Conservation (phyloP, 1,140 invertebrate species). For the Leptinotarsa defecta region DNA sequence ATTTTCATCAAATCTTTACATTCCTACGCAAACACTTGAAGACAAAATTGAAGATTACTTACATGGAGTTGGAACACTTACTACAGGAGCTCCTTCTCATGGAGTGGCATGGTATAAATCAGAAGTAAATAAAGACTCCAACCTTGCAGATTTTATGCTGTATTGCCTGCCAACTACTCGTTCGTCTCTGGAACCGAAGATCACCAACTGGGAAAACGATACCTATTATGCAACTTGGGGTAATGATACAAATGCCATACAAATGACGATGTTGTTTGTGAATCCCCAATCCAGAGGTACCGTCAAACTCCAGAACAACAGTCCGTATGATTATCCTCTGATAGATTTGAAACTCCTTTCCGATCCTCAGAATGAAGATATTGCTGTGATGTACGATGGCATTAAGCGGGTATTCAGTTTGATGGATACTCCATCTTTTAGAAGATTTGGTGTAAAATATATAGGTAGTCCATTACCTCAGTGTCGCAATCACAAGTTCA, state of each 20-base stretch:
- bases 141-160: not conserved
- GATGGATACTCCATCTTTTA: slow-evolving; percentile 63
- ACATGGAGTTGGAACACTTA: not conserved
- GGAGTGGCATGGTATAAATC: not conserved
- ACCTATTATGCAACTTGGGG: not conserved
- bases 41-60: not conserved
- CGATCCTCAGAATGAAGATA: slow-evolving; percentile 66
- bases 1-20: not conserved
- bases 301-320: slow-evolving; percentile 67
- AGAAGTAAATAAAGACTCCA: not conserved
- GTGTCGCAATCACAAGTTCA: slow-evolving; percentile 55
- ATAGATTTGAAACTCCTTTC: slow-evolving; percentile 79
- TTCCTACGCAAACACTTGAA: not conserved
- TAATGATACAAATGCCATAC: slow-evolving; percentile 16
- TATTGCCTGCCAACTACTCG: no score
- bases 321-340: slow-evolving; percentile 75
- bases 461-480: slow-evolving; percentile 64
- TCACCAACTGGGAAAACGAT: no score
- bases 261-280: slow-evolving; percentile 50
- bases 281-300: slow-evolving; percentile 75
- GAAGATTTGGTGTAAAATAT: slow-evolving; percentile 63
- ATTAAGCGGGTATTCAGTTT: slow-evolving; percentile 61
- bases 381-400: slow-evolving; percentile 55
- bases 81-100: not conserved
- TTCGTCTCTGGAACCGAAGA: not conserved